Percentiles rank a stretch among this genome's conserved stretches.
Conservation (phyloP, 2,113 vertebrate genomes). For the Ceuthmochares aereus region DNA sequence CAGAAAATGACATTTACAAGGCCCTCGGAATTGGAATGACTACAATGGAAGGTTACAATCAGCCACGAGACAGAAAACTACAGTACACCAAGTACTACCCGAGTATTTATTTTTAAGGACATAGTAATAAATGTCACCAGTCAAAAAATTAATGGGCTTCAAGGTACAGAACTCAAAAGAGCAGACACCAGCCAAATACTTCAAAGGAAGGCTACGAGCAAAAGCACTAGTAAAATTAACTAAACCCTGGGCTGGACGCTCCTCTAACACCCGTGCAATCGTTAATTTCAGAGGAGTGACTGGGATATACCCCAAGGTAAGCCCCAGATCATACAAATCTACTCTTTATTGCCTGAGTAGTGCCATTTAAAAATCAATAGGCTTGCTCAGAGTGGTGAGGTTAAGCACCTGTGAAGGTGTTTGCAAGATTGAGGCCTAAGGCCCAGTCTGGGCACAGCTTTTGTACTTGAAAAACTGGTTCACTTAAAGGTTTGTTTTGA, state of each 20-base stretch:
- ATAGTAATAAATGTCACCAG: neutral
- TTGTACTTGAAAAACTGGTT: conserved; percentile 39
- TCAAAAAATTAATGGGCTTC: neutral
- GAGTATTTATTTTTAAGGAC: neutral
- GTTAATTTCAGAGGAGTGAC: neutral
- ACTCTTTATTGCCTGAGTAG: conserved; percentile 8
- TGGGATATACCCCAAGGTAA: neutral
- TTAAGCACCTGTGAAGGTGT: conserved; percentile 47
- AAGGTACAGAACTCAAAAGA: neutral
- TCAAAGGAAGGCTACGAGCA: neutral
- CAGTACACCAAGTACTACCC: neutral
- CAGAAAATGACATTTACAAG: neutral
- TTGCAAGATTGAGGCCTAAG: conserved; percentile 4
- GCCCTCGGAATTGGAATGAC: neutral
- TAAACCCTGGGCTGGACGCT: neutral
- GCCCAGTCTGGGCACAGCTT: conserved; percentile 14
- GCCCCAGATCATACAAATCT: conserved; percentile 38
- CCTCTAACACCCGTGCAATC: neutral
- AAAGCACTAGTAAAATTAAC: neutral
- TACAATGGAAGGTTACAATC: neutral
- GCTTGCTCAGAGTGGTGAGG: conserved; percentile 28
- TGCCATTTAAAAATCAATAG: conserved; percentile 26
- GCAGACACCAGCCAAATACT: neutral
- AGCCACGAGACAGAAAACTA: neutral
- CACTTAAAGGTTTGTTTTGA: conserved; percentile 25